phyloP scores from a whole-genome alignment of 2,888 invertebrate genomes.

The Drosophila demipolita region DNA sequence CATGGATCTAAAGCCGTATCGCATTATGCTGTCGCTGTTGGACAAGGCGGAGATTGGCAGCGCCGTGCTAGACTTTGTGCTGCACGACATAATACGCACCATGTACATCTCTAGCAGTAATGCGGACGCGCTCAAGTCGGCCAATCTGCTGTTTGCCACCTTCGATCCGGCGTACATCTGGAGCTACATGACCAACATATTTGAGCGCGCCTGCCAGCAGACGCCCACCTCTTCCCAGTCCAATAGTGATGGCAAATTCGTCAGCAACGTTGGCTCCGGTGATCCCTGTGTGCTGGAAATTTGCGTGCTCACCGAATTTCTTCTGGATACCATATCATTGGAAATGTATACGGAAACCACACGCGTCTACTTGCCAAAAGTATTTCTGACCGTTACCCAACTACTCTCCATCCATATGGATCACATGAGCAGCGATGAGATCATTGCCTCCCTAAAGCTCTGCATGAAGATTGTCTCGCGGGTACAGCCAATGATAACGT shows the following conservation, averaged over 20 bases:
- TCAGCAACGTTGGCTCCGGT: constrained; percentile 87
- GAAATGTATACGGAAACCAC: constrained; percentile 92
- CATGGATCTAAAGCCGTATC: constrained; percentile 89
- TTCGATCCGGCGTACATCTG: constrained; percentile 94
- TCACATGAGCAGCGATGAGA: constrained; percentile 86
- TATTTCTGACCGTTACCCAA: constrained; percentile 89
- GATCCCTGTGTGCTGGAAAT: constrained; percentile 89
- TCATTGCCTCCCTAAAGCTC: constrained; percentile 88
- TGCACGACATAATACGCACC: constrained; percentile 91
- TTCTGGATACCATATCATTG: constrained; percentile 90
- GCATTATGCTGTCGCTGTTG: constrained; percentile 92
- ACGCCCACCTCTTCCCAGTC: constrained; percentile 62
- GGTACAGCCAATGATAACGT: constrained; percentile 89
- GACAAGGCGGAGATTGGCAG: constrained; percentile 95
- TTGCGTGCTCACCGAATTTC: constrained; percentile 90
- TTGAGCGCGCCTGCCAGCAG: constrained; percentile 87
- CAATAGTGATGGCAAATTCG: constrained; percentile 73
- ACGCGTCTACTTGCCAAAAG: constrained; percentile 91
- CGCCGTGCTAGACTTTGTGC: constrained; percentile 90
- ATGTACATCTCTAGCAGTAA: constrained; percentile 86
- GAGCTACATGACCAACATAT: constrained; percentile 90
- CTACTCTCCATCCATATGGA: constrained; percentile 87
- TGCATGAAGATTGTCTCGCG: constrained; percentile 91
- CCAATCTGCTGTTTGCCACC: constrained; percentile 93
- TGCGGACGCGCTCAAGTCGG: constrained; percentile 92